Evolutionary conservation across 2,797 vertebrate genomes (phyloP).

Genomic region (Halcyon leucocephala): DNA sequence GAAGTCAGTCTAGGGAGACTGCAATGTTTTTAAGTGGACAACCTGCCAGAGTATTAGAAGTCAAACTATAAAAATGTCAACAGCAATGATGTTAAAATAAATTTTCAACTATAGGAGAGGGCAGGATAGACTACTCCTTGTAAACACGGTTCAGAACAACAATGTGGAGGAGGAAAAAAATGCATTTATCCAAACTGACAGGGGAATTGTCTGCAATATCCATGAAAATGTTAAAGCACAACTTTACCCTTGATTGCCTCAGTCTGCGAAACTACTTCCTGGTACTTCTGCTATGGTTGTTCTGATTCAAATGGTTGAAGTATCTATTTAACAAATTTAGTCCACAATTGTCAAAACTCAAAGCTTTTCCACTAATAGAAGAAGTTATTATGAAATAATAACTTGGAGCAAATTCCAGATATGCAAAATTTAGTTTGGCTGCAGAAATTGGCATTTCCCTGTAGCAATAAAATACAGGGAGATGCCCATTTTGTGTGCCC

Average conservation of each 20-base stretch:
- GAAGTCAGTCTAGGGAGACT: not conserved
- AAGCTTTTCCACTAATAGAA: not conserved
- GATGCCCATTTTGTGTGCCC: not conserved
- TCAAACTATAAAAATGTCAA: not conserved
- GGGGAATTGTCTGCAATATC: not conserved
- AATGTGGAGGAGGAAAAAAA: not conserved
- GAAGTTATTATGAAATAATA: not conserved
- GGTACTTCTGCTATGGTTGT: not conserved
- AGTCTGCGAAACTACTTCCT: not conserved
- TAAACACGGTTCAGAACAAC: not conserved
- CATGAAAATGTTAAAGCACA: not conserved
- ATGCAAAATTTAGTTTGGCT: not conserved
- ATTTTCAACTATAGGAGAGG: not conserved
- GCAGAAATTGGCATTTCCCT: not conserved
- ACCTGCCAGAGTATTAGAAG: not conserved
- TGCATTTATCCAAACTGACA: not conserved
- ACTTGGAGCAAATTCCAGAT: not conserved
- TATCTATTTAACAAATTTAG: not conserved
- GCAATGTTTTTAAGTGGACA: not conserved
- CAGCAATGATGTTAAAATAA: not conserved
- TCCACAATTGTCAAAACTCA: not conserved
- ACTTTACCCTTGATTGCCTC: not conserved
- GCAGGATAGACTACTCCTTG: not conserved
- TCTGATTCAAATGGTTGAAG: not conserved
- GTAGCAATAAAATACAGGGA: not conserved